Percentiles rank a stretch among this genome's conserved stretches.
Evolutionary conservation across 2,888 invertebrate species (phyloP).

Genomic region (Proisotoma minuta): DNA sequence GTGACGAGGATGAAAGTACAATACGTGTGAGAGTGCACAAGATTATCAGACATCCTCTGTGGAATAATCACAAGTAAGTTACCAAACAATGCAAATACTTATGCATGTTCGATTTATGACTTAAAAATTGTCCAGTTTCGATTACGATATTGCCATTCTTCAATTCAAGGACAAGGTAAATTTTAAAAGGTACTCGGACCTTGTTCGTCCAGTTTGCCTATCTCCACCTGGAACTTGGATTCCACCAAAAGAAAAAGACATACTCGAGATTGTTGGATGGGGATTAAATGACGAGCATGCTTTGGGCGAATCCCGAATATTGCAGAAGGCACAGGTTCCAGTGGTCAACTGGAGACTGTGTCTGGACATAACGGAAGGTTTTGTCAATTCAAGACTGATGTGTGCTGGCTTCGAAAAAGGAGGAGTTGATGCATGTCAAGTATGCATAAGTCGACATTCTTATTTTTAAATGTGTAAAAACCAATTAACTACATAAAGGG

Average conservation of each 20-base stretch:
- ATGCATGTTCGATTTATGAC: neutral
- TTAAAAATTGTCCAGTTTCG: slow-evolving; percentile 3
- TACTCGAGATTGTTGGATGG: too few relatives aligned
- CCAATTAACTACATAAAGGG: too few relatives aligned
- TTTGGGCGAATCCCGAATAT: slow-evolving; percentile 12
- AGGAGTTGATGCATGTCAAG: too few relatives aligned
- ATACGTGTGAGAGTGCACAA: slow-evolving; percentile 6
- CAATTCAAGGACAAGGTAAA: slow-evolving; percentile 6
- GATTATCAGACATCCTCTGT: slow-evolving; percentile 21
- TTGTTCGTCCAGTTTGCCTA: slow-evolving; percentile 7
- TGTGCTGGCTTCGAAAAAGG: too few relatives aligned
- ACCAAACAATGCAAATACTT: neutral
- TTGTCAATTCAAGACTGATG: too few relatives aligned
- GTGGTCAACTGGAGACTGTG: too few relatives aligned
- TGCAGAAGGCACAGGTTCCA: slow-evolving; percentile 15
- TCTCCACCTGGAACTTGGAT: too few relatives aligned
- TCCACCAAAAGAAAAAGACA: too few relatives aligned
- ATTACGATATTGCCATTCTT: slow-evolving; percentile 15
- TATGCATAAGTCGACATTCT: too few relatives aligned
- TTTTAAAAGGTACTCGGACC: neutral
- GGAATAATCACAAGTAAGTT: neutral
- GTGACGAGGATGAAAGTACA: slow-evolving; percentile 15
- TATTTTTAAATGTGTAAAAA: too few relatives aligned
- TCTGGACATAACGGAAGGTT: too few relatives aligned
- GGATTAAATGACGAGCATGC: slow-evolving; percentile 20